Conservation (phyloP, 1,140 invertebrate genomes). For the Reticulitermes speratus region DNA sequence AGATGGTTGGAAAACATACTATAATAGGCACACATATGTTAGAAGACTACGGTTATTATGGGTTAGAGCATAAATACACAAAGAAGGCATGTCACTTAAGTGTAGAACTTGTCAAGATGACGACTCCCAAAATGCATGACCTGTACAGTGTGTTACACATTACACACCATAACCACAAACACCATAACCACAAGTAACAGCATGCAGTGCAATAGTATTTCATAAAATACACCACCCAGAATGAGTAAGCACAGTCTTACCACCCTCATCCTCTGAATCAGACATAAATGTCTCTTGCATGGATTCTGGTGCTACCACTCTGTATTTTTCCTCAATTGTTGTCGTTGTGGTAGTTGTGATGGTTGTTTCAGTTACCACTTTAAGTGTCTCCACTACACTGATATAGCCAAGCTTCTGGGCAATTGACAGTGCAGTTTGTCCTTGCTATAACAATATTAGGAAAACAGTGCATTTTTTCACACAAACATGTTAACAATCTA, state of each 20-base stretch:
- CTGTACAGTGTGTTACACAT: too few species aligned
- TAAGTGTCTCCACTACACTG: conserved; percentile 94
- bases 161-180: too few species aligned
- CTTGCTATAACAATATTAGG: conserved; percentile 66
- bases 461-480: background rate
- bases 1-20: too few species aligned
- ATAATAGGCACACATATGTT: too few species aligned
- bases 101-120: too few species aligned
- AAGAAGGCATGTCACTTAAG: too few species aligned
- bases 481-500: background rate
- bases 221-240: too few species aligned
- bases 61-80: too few species aligned
- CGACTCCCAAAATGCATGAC: too few species aligned
- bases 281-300: conserved; percentile 99
- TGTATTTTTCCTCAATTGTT: conserved; percentile 89
- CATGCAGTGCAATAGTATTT: too few species aligned
- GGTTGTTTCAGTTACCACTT: conserved; percentile 90
- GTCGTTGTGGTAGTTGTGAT: conserved; percentile 69
- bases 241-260: conserved; percentile 50
- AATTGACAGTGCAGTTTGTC: conserved; percentile 94
- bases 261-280: conserved; percentile 98
- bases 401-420: conserved; percentile 96
- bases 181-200: too few species aligned
- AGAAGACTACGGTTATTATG: too few species aligned
- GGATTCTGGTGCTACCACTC: conserved; percentile 93